These are phyloP conservation scores for Drosophila bunnanda DNA, from an alignment of 2,888 invertebrate genomes.

Conservation along the genomic window DNA sequence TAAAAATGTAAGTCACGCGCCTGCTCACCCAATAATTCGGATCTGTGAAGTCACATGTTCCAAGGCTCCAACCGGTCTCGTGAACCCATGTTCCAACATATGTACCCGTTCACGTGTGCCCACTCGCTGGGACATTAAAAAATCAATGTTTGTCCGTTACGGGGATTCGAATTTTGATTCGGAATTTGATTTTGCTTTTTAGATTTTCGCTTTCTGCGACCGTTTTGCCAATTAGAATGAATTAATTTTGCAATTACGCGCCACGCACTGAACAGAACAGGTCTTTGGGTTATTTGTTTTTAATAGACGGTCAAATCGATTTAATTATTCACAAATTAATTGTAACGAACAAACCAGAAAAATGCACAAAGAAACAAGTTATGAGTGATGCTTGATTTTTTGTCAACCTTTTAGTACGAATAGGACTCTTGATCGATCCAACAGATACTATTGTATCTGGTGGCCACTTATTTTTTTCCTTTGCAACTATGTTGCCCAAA, in stretches of 20 bases:
- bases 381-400: constrained; percentile 33
- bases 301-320: constrained; percentile 30
- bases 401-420: constrained; percentile 32
- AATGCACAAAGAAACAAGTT: constrained; percentile 31
- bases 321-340: constrained; percentile 41
- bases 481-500: constrained; percentile 26
- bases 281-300: constrained; percentile 45
- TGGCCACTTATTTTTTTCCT: constrained; percentile 12
- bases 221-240: constrained; percentile 51
- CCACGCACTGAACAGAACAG: constrained; percentile 46
- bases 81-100: constrained; percentile 15
- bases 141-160: constrained; percentile 11
- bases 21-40: constrained; percentile 17
- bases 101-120: constrained; percentile 27
- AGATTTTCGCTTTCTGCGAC: constrained; percentile 39
- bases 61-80: constrained; percentile 42
- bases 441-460: constrained; percentile 15
- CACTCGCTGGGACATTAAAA: constrained; percentile 9
- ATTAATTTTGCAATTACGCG: constrained; percentile 53
- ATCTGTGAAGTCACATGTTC: constrained; percentile 44
- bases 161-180: constrained; percentile 29
- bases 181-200: constrained; percentile 36
- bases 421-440: constrained; percentile 20
- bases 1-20: constrained; percentile 45
- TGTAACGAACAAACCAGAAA: constrained; percentile 14